These are phyloP conservation scores for Leptinotarsa rubiginosa DNA, from an alignment of 2,888 invertebrate genomes.

Conservation along the genomic window DNA sequence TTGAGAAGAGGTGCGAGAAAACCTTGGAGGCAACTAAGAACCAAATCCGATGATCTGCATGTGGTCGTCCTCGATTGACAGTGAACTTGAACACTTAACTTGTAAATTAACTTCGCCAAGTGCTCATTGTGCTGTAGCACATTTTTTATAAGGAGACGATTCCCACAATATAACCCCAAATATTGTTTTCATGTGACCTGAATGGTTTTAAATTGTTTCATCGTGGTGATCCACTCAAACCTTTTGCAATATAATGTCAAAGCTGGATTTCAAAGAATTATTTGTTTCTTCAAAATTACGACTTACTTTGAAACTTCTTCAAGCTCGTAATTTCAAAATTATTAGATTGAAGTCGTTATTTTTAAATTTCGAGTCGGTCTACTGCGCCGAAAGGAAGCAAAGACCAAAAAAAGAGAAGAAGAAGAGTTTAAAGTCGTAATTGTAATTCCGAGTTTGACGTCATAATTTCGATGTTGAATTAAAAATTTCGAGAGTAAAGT, in stretches of 20 bases:
- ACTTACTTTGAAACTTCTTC: background rate
- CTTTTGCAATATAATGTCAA: background rate
- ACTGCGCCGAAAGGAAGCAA: too few species aligned
- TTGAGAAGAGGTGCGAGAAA: constrained; percentile 87
- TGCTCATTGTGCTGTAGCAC: constrained; percentile 58
- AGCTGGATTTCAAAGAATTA: background rate
- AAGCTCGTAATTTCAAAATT: too few species aligned
- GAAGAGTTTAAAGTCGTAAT: too few species aligned
- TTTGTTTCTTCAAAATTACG: background rate
- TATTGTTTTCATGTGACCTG: constrained; percentile 19
- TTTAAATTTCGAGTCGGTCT: too few species aligned
- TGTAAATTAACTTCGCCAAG: constrained; percentile 56
- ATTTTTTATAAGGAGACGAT: constrained; percentile 37
- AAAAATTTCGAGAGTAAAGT: too few species aligned
- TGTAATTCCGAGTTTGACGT: background rate
- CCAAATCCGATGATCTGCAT: constrained; percentile 70
- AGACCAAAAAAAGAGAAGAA: too few species aligned
- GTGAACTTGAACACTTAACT: constrained; percentile 51
- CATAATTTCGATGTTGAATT: too few species aligned
- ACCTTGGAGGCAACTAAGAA: constrained; percentile 78
- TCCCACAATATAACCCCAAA: constrained; percentile 27
- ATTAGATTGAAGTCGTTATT: too few species aligned
- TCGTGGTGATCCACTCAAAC: background rate
- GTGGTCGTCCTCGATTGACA: constrained; percentile 83
- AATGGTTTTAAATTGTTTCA: background rate